phyloP scores from a whole-genome alignment of 2,113 vertebrate genomes.

The Pseudorectes ferrugineus region DNA sequence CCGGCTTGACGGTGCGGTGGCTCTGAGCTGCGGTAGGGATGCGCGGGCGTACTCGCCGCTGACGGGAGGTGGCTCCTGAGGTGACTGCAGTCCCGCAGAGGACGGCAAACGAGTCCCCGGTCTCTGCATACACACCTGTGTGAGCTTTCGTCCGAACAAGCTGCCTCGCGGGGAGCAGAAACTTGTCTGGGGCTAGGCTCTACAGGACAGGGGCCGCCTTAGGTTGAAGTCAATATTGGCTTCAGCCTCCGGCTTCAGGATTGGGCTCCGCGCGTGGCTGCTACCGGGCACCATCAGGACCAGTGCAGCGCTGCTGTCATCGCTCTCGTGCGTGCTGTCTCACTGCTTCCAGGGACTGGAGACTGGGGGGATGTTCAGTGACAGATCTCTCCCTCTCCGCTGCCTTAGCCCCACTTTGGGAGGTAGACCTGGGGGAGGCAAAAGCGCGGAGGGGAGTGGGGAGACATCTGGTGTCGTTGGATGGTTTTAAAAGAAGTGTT shows the following conservation, averaged over 20 bases:
- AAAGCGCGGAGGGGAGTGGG: neutral
- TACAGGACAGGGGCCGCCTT: neutral
- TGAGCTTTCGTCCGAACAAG: neutral
- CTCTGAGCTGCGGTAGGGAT: neutral
- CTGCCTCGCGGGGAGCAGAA: neutral
- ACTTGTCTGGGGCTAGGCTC: neutral
- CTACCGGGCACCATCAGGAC: neutral
- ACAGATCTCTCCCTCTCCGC: neutral
- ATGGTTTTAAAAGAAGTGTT: neutral
- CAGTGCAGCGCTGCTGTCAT: neutral
- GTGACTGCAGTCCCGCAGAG: neutral
- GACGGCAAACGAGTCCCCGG: no score
- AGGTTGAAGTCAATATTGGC: no score
- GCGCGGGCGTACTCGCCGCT: neutral
- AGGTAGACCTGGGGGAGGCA: neutral
- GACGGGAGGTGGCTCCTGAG: neutral
- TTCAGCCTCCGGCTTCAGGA: neutral
- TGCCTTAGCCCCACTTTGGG: neutral
- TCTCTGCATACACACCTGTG: neutral
- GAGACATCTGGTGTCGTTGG: neutral
- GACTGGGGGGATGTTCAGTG: neutral
- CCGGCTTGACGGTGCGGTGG: neutral
- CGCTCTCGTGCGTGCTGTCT: neutral
- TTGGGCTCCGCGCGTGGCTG: accelerated
- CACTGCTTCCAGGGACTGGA: neutral